Base-by-base conservation (phyloP, 2,113 vertebrate species). In the Amblyopsis rosae region DNA sequence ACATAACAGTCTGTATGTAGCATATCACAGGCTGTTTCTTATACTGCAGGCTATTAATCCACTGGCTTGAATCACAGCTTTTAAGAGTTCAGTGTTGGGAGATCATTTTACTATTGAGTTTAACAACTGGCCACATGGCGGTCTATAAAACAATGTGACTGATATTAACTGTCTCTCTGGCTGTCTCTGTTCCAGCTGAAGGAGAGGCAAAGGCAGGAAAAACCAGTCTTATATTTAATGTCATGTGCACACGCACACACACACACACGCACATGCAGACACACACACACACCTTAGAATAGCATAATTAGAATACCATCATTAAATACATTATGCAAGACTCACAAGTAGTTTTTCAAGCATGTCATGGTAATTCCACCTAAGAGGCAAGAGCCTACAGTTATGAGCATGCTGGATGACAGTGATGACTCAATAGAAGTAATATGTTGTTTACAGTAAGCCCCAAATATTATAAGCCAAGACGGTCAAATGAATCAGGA, bases 201-300 rank as follows among this genome's bases (percentile, higher is more conserved):
- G 55, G 11, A 58, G 10, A 76, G 32, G 32, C 32, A n/a, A 62
- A 17, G 56, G 50, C 84, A 72, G 76, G 84, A 87, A 85, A 83
- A 90, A 86, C 84, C 79, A 75, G 89, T 85, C 45, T 8, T 12
- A 69, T 78, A 62, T 57, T 69, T 6, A 6, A 66, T 75, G 12
- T 16, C 49, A 35, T 16, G 32, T 32, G 19, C 19, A 10, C 26
- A 50, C 13, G 32, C 11, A 19, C 64, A 66, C 53, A 13, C 65
- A 53, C 53, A 19, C 65, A 56, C 64, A 57, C 54, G 15, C 65
- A 48, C 17, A 67, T 45, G 48, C 19, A 11, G 32, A 6, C 65
- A 49, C 66, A 19, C 54, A 15, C 12, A 76, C 11, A 50, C 46
- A 65, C 45, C 65, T 10, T 46, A 46, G 41, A 13, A 19, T 8